A percentile compares a stretch with the other conserved stretches of the same genome.
Evolutionary conservation across 2,888 invertebrate genomes (phyloP).

Genomic region (Lacanobia oleracea): DNA sequence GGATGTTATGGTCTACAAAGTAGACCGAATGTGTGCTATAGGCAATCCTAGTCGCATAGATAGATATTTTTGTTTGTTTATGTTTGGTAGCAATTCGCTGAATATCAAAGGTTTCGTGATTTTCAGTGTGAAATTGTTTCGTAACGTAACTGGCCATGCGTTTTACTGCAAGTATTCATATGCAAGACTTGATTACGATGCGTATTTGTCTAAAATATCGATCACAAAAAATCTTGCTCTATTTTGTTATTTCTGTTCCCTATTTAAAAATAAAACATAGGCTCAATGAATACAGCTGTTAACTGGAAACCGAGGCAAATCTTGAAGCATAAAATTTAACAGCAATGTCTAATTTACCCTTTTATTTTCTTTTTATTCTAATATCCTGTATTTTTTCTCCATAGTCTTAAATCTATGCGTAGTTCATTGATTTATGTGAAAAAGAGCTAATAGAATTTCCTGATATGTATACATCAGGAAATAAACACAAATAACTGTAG

Average conservation of each 20-base stretch:
- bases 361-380: neutral
- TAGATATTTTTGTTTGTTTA: conserved; percentile 71
- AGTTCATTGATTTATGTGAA: conserved; percentile 3
- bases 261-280: neutral
- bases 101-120: conserved; percentile 29
- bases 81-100: conserved; percentile 58
- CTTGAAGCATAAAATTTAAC: neutral
- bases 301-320: neutral
- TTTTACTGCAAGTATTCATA: conserved; percentile 57
- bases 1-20: conserved; percentile 49
- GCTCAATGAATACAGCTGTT: neutral
- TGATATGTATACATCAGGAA: conserved; percentile 24
- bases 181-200: conserved; percentile 41
- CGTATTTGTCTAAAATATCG: conserved; percentile 65
- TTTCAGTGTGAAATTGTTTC: conserved; percentile 32
- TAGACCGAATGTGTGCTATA: conserved; percentile 47
- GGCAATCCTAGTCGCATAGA: conserved; percentile 41
- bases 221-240: conserved; percentile 33
- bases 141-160: conserved; percentile 40
- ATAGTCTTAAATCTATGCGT: neutral
- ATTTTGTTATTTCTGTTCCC: conserved; percentile 15
- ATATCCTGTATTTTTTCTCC: neutral
- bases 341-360: conserved; percentile 17
- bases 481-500: conserved; percentile 60
- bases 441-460: no score